These are phyloP conservation scores for Lates japonicus DNA, from an alignment of 2,797 vertebrate genomes.

Conservation along the genomic window DNA sequence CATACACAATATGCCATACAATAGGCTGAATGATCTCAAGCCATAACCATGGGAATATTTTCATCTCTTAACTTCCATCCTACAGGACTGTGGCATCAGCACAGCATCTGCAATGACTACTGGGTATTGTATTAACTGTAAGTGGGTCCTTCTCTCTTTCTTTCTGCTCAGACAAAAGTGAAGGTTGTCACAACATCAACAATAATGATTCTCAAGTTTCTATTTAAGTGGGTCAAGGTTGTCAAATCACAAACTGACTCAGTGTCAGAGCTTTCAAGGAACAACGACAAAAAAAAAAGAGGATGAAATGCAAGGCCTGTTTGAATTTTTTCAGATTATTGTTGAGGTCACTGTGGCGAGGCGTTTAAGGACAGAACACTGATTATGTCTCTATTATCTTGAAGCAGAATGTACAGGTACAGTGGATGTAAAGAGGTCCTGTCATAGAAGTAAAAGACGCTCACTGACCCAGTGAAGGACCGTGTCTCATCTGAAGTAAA, in stretches of 20 bases:
- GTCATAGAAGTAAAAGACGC: background rate
- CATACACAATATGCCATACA: too few species aligned
- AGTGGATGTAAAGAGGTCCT: background rate
- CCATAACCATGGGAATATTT: too few species aligned
- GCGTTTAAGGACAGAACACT: slow-evolving; percentile 4
- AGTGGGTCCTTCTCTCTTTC: too few species aligned
- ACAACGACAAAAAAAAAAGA: background rate
- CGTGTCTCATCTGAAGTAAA: background rate
- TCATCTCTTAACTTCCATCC: too few species aligned
- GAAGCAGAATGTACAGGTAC: slow-evolving; percentile 40
- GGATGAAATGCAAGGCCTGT: background rate
- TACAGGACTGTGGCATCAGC: too few species aligned
- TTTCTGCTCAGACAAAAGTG: background rate
- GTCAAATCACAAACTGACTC: background rate
- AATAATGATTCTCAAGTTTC: background rate
- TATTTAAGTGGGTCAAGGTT: background rate
- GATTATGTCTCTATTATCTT: slow-evolving; percentile 17
- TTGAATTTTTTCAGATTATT: background rate
- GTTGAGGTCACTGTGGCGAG: slow-evolving; percentile 11
- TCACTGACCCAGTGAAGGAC: background rate
- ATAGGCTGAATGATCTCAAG: too few species aligned
- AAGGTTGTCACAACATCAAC: background rate
- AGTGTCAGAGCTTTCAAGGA: background rate
- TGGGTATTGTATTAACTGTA: background rate
- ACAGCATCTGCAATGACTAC: background rate